Percentiles rank a stretch among this genome's conserved stretches.
Conservation (phyloP, 2,113 vertebrate genomes). For the Anthoscopus minutus region DNA sequence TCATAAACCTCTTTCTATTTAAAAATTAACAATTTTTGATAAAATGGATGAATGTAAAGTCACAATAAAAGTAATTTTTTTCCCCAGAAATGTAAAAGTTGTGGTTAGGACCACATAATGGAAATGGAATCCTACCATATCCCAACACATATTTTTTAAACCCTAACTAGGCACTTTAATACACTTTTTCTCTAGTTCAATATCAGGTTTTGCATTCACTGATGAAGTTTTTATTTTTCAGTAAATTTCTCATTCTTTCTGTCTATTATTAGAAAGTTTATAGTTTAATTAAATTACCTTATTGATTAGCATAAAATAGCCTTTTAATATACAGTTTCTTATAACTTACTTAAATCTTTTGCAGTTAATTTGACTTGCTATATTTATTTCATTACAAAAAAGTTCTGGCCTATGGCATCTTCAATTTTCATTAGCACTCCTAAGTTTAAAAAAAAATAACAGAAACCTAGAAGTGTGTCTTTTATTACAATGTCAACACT, state of each 20-base stretch:
- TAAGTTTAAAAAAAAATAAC: not conserved
- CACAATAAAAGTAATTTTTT: not conserved
- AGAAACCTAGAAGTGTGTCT: rapidly evolving
- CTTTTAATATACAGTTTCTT: not conserved
- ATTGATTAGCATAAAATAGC: not conserved
- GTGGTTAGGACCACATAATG: not conserved
- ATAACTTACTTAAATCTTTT: not conserved
- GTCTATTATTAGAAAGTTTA: not conserved
- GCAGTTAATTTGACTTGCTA: not conserved
- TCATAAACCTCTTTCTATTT: not conserved
- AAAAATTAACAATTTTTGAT: not conserved
- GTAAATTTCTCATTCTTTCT: not conserved
- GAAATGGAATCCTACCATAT: not conserved
- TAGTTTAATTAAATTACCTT: not conserved
- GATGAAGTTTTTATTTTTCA: not conserved
- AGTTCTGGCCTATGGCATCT: not conserved
- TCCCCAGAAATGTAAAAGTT: not conserved
- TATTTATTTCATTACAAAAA: not conserved
- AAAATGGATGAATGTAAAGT: not conserved
- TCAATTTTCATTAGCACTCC: not conserved
- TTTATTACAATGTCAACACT: not conserved
- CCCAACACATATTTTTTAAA: not conserved
- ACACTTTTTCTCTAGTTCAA: not conserved
- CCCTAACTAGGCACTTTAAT: not conserved
- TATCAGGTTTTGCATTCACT: not conserved